phyloP scores from a whole-genome alignment of 2,888 invertebrate genomes.

The Pristionchus mayeri region DNA sequence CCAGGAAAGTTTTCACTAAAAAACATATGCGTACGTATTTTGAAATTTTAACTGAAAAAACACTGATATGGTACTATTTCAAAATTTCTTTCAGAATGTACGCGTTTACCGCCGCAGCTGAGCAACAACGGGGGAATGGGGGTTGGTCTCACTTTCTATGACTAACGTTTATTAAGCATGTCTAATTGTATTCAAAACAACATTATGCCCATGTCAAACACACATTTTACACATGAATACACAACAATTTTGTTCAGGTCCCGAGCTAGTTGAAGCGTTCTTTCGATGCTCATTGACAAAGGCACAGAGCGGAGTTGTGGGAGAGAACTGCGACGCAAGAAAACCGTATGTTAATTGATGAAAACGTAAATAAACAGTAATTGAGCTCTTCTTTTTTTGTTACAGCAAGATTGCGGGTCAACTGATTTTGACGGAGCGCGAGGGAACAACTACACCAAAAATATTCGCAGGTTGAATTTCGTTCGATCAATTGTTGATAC shows the following conservation, averaged over 20 bases:
- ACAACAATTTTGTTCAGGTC: no score
- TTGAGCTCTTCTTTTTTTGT: not conserved
- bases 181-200: no score
- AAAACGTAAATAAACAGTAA: not conserved
- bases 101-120: slow-evolving; percentile 56
- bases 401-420: slow-evolving; percentile 62
- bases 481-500: not conserved
- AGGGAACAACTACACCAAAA: slow-evolving; percentile 64
- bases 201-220: no score
- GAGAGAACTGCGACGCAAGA: slow-evolving; percentile 53
- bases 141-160: no score
- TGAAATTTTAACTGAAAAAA: no score
- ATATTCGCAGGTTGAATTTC: slow-evolving; percentile 1
- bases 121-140: slow-evolving; percentile 8
- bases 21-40: no score
- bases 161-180: no score
- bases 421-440: slow-evolving; percentile 68
- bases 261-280: slow-evolving; percentile 60
- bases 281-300: slow-evolving; percentile 67
- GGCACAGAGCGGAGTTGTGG: slow-evolving; percentile 54
- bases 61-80: no score
- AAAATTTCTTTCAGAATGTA: slow-evolving; percentile 61
- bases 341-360: not conserved
- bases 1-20: no score
- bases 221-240: no score